phyloP scores from a whole-genome alignment of 1,140 invertebrate species.

The Pseudoatta argentina region DNA sequence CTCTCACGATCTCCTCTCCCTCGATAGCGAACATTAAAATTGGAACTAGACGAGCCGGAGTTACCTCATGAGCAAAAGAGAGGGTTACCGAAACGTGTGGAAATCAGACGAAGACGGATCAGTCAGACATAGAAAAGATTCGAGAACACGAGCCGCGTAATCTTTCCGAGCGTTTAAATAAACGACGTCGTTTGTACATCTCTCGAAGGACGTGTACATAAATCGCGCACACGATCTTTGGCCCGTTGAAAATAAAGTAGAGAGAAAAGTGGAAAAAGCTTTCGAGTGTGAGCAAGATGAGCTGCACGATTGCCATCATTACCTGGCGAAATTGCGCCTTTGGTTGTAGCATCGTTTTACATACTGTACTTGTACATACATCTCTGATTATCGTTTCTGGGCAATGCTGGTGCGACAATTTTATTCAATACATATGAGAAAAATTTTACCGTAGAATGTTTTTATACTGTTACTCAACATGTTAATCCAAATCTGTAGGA shows the following conservation, averaged over 20 bases:
- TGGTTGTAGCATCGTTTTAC: slow-evolving; percentile 40
- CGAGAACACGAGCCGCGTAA: slow-evolving; percentile 59
- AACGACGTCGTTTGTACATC: slow-evolving; percentile 74
- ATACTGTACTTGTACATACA: slow-evolving; percentile 23
- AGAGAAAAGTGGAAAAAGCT: slow-evolving; percentile 5
- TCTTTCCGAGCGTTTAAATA: slow-evolving; percentile 66
- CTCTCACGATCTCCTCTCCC: neutral
- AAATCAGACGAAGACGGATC: slow-evolving; percentile 59
- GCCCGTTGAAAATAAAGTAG: slow-evolving; percentile 43
- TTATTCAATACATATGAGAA: slow-evolving; percentile 6
- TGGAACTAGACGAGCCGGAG: slow-evolving; percentile 23
- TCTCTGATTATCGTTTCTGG: slow-evolving; percentile 35
- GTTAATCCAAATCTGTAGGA: slow-evolving; percentile 9
- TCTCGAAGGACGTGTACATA: slow-evolving; percentile 53
- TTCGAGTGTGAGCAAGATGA: slow-evolving; percentile 25
- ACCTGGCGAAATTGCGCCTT: slow-evolving; percentile 68
- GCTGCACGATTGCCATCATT: slow-evolving; percentile 62
- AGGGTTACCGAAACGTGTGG: neutral
- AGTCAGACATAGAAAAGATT: slow-evolving; percentile 12
- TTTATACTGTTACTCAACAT: neutral
- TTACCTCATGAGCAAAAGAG: slow-evolving; percentile 8
- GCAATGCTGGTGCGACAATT: slow-evolving; percentile 27
- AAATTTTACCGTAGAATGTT: neutral
- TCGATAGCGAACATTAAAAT: slow-evolving; percentile 49
- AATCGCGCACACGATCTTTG: slow-evolving; percentile 61